These are phyloP conservation scores for Fundulus diaphanus DNA, from an alignment of 2,797 vertebrate genomes.

Conservation along the genomic window DNA sequence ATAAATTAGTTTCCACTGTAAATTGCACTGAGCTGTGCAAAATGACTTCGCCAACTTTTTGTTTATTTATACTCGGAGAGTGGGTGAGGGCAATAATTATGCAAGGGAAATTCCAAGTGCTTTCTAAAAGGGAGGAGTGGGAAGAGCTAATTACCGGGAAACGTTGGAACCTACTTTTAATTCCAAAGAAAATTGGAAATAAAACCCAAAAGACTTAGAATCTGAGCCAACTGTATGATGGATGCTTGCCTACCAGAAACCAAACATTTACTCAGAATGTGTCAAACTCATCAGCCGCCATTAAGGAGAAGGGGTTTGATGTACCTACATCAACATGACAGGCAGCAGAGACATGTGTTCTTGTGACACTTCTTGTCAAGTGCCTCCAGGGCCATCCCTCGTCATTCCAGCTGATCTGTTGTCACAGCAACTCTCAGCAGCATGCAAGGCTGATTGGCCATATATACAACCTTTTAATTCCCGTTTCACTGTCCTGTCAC, in stretches of 20 bases:
- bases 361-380: constrained; percentile 26
- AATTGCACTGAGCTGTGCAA: constrained; percentile 69
- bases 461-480: constrained; percentile 57
- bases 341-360: constrained; percentile 58
- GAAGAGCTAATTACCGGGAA: constrained; percentile 54
- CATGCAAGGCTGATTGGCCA: constrained; percentile 55
- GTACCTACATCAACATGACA: constrained; percentile 49
- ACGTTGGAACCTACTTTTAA: constrained; percentile 54
- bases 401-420: constrained; percentile 60
- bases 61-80: constrained; percentile 61
- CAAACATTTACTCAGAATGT: constrained; percentile 42
- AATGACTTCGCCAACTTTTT: constrained; percentile 56
- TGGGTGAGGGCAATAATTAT: constrained; percentile 48
- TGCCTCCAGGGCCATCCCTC: constrained; percentile 45
- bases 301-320: constrained; percentile 49
- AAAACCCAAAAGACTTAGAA: background rate
- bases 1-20: constrained; percentile 67
- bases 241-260: constrained; percentile 17
- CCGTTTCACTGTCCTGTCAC: constrained; percentile 61
- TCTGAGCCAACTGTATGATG: background rate
- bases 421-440: constrained; percentile 49
- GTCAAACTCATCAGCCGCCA: constrained; percentile 51
- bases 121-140: constrained; percentile 32
- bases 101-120: constrained; percentile 59
- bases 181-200: background rate